Conservation (phyloP, 2,113 vertebrate species). For the Machaerirhynchus nigripectus region DNA sequence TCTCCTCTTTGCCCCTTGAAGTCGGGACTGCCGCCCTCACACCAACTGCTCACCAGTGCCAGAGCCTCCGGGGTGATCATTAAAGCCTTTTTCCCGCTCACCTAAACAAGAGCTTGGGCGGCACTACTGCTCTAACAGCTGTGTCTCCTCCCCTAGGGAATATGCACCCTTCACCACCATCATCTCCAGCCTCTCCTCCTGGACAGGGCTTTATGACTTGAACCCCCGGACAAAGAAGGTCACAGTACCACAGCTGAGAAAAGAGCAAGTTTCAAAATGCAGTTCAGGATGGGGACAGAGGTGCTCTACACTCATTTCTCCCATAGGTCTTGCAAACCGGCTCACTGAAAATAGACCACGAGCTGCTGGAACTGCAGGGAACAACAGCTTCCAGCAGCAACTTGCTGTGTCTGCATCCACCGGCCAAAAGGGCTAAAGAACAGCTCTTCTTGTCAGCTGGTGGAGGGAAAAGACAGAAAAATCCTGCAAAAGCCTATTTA, state of each 20-base stretch:
- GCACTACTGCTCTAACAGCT: neutral
- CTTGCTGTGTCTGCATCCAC: neutral
- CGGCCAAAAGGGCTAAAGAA: neutral
- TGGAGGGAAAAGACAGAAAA: neutral
- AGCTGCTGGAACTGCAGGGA: neutral
- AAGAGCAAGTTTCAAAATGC: neutral
- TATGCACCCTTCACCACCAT: neutral
- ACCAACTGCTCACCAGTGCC: rapidly evolving
- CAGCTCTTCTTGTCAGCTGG: neutral
- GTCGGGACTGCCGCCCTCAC: neutral
- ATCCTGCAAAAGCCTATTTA: neutral
- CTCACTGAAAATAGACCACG: neutral
- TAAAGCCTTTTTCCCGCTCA: neutral
- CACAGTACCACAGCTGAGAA: neutral
- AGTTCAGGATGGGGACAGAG: neutral
- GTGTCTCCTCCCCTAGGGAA: neutral
- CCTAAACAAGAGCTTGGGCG: neutral
- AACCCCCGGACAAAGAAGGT: neutral
- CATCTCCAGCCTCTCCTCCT: neutral
- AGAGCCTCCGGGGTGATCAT: rapidly evolving
- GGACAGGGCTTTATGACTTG: neutral
- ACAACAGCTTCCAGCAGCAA: neutral
- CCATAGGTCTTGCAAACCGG: neutral
- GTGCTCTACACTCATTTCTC: neutral
- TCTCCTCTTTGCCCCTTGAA: neutral